phyloP scores from a whole-genome alignment of 2,113 vertebrate species.

The Danionella cerebrum region DNA sequence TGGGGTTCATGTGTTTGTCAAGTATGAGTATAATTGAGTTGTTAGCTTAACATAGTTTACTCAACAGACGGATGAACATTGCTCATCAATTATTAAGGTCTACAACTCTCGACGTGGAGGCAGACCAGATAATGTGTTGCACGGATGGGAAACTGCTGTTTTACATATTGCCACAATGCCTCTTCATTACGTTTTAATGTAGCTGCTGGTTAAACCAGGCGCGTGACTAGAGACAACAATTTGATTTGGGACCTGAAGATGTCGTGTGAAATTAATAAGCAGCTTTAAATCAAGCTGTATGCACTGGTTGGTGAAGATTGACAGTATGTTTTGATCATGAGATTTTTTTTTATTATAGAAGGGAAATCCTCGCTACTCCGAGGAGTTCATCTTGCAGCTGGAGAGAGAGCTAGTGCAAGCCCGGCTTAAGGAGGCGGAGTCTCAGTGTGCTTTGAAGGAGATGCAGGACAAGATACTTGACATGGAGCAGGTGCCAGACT shows the following conservation, averaged over 20 bases:
- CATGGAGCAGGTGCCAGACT: constrained; percentile 80
- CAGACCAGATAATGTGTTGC: constrained; percentile 34
- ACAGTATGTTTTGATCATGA: not conserved
- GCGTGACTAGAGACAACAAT: not conserved
- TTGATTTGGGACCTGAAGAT: not conserved
- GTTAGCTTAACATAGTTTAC: constrained; percentile 9
- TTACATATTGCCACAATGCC: constrained; percentile 49
- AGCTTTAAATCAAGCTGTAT: not conserved
- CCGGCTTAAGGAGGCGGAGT: constrained; percentile 90
- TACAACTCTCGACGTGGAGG: not conserved
- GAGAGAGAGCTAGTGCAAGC: constrained; percentile 93
- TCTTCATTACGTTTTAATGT: constrained; percentile 41
- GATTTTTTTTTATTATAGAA: constrained; percentile 55
- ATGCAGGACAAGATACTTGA: constrained; percentile 98
- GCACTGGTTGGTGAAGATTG: not conserved
- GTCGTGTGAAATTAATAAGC: not conserved
- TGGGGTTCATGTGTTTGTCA: constrained; percentile 42
- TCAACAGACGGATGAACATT: not conserved
- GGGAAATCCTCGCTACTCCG: constrained; percentile 77
- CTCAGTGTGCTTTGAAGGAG: constrained; percentile 92
- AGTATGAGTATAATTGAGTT: constrained; percentile 31
- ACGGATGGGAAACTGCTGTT: constrained; percentile 34
- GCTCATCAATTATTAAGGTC: constrained; percentile 53
- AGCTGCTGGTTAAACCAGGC: not conserved
- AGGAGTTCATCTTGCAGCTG: constrained; percentile 91